A percentile compares a stretch with the other conserved stretches of the same genome.
Evolutionary conservation across 1,140 invertebrate species (phyloP).

Genomic region (Drosophila sproati): DNA sequence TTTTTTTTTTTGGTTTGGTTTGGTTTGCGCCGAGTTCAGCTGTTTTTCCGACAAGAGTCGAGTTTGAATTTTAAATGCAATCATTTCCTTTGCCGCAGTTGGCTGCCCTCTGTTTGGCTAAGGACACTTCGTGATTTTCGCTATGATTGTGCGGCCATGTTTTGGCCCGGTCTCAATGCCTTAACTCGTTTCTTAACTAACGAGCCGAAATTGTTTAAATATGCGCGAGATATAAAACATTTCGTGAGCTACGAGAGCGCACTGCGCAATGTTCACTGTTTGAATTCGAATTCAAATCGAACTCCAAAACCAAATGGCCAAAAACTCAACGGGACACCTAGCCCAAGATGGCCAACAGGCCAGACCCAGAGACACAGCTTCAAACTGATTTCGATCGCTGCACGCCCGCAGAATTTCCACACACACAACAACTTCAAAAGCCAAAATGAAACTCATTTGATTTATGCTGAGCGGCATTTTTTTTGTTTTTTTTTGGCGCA

Average conservation of each 20-base stretch:
- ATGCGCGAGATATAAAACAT: slow-evolving; percentile 66
- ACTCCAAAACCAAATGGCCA: slow-evolving; percentile 35
- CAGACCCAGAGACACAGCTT: neutral
- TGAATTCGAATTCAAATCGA: slow-evolving; percentile 29
- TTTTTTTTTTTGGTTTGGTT: no score
- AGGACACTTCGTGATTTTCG: slow-evolving; percentile 81
- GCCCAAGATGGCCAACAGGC: slow-evolving; percentile 27
- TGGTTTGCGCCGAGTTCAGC: slow-evolving; percentile 73
- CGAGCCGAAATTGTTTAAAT: slow-evolving; percentile 71
- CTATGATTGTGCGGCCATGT: slow-evolving; percentile 77
- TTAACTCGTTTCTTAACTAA: slow-evolving; percentile 54
- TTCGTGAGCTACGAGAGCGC: slow-evolving; percentile 61
- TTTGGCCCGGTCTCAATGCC: slow-evolving; percentile 32
- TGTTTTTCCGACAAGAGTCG: slow-evolving; percentile 58
- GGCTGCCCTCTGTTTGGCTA: slow-evolving; percentile 40
- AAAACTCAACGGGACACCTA: slow-evolving; percentile 40
- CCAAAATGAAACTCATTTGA: slow-evolving; percentile 64
- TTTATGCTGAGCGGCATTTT: slow-evolving; percentile 57
- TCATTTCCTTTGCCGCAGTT: slow-evolving; percentile 82
- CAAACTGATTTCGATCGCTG: slow-evolving; percentile 26
- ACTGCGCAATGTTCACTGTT: slow-evolving; percentile 24
- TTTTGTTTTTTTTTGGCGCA: slow-evolving; percentile 46
- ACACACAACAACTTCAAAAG: slow-evolving; percentile 21
- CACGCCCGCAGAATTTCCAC: slow-evolving; percentile 77
- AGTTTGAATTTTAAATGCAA: slow-evolving; percentile 84